Base-by-base conservation (phyloP, 2,888 invertebrate species). In the Agrochola macilenta region DNA sequence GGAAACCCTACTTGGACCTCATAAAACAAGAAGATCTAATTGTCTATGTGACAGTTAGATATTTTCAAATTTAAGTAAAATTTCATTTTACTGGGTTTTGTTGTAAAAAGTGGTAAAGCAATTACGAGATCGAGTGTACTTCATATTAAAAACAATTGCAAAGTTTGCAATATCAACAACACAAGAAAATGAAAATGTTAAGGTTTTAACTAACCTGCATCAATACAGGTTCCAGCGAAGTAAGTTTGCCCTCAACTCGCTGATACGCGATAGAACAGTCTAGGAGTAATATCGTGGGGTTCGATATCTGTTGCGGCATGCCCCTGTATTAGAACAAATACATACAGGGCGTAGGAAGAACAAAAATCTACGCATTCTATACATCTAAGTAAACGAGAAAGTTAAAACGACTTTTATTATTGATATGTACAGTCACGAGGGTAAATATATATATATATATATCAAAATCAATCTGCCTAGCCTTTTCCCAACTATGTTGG, bases 201-300 rank as follows among this genome's bases (percentile, higher is more conserved):
- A 74, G 1, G 1, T 43, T 23, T 14, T 20, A 69, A 85, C 85
- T 85, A 88, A 98, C 98, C 97, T 99, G 99, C 96, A 99, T 97
- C 89, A 99, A 97, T 43, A 99, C 98, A 0, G 99, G 99, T 91
- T 99, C 99, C 74, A 99, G 96, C 3, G 99, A 99, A 70, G 99
- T 98, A 82, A 99, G 97, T 92, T 99, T 98, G 23, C 99, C 99
- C 93, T 99, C 99, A 1, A 99, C 98, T 76, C 99, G 97, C 93
- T 99, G 99, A 94, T 99, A 99, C 81, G 99, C 99, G 73, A 99
- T 98, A 5, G 99, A 98, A 79, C 99, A 99, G 87, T 98, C 98
- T 30, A 99, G 96, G 14, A 99, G 95, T 17, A 99, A 96, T 82
- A 99, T 98, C 85, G 98, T 98, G 0, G 99, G 99, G 90, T 98